These are phyloP conservation scores for Cephalotes varians DNA, from an alignment of 2,888 invertebrate genomes.

Conservation along the genomic window DNA sequence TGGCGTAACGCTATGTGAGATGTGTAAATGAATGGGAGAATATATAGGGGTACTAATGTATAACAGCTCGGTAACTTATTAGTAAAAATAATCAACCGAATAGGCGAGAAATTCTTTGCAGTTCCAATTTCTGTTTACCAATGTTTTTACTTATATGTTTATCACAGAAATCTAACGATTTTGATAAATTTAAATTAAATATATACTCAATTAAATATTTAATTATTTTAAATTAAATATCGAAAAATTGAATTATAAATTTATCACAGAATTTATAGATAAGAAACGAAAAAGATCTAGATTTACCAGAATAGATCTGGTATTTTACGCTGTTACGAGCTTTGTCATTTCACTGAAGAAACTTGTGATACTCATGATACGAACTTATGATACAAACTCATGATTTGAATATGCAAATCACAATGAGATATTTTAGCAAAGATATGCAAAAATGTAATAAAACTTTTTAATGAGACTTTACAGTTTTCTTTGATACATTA, in stretches of 20 bases:
- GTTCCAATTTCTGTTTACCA: neutral
- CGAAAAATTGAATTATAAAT: neutral
- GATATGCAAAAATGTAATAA: constrained; percentile 32
- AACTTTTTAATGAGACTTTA: constrained; percentile 31
- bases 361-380: constrained; percentile 18
- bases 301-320: neutral
- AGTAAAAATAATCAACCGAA: neutral
- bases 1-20: neutral
- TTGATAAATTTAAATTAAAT: neutral
- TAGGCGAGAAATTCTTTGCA: neutral
- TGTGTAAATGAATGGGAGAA: neutral
- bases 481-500: neutral
- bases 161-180: neutral
- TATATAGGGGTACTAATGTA: neutral
- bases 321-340: neutral
- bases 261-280: neutral
- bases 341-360: neutral
- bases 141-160: neutral
- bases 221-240: neutral
- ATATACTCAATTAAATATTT: neutral
- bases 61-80: neutral
- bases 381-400: constrained; percentile 33
- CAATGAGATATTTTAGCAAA: constrained; percentile 22
- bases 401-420: constrained; percentile 33
- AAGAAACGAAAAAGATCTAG: neutral